Conservation (phyloP, 2,113 vertebrate genomes). For the Dicentrarchus labrax region DNA sequence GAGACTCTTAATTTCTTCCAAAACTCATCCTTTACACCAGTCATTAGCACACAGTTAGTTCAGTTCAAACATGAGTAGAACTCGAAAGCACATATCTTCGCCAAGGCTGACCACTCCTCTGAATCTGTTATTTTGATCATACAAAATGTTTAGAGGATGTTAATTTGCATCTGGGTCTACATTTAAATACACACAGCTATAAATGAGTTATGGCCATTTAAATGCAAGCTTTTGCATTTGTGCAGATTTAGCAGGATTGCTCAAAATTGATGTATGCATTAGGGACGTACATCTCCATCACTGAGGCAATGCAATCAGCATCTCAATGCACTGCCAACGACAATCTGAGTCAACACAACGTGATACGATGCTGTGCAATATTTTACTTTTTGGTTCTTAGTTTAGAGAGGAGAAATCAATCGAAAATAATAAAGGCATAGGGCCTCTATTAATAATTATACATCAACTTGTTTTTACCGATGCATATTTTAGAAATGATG, state of each 20-base stretch:
- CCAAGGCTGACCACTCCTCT: not conserved
- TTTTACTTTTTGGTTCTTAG: too few relatives aligned
- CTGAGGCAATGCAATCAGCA: too few relatives aligned
- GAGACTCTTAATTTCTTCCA: not conserved
- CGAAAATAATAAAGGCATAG: too few relatives aligned
- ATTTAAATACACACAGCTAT: not conserved
- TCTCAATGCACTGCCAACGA: too few relatives aligned
- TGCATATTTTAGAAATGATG: too few relatives aligned
- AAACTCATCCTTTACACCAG: not conserved
- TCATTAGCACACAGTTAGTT: not conserved
- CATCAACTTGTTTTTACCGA: too few relatives aligned
- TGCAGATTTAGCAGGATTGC: not conserved
- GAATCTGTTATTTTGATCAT: not conserved
- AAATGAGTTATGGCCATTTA: too few relatives aligned
- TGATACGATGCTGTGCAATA: too few relatives aligned
- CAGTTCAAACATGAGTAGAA: not conserved
- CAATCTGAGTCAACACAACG: too few relatives aligned
- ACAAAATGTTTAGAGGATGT: not conserved
- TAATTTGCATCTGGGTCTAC: not conserved
- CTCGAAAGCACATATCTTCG: not conserved
- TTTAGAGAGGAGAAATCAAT: too few relatives aligned
- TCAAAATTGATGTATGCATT: not conserved
- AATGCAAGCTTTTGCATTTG: not conserved
- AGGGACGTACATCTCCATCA: too few relatives aligned
- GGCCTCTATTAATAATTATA: too few relatives aligned